phyloP scores from a whole-genome alignment of 2,888 invertebrate species.

The Gastrophysa polygoni region DNA sequence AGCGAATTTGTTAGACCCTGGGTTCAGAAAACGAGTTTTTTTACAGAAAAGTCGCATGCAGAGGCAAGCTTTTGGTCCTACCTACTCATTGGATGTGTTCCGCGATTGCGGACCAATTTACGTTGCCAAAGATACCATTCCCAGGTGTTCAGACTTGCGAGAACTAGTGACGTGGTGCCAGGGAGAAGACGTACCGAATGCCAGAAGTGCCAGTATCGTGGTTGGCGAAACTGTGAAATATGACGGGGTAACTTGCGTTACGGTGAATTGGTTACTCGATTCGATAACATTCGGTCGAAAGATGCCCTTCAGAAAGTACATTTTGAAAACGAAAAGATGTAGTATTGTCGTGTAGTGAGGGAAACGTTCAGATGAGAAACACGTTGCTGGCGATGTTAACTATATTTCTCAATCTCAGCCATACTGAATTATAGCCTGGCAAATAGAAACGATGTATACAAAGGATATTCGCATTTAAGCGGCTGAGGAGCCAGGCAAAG shows the following conservation, averaged over 20 bases:
- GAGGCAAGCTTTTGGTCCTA: slow-evolving; percentile 66
- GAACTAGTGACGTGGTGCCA: slow-evolving; percentile 66
- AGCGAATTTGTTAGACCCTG: too few relatives aligned
- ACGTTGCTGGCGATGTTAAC: too few relatives aligned
- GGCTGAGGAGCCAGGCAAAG: too few relatives aligned
- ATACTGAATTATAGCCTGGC: too few relatives aligned
- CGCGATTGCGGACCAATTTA: slow-evolving; percentile 64
- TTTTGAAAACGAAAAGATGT: slow-evolving; percentile 15
- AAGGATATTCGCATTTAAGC: too few relatives aligned
- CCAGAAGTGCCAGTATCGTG: slow-evolving; percentile 61
- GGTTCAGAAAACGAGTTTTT: too few relatives aligned
- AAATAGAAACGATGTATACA: too few relatives aligned
- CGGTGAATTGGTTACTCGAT: slow-evolving; percentile 69
- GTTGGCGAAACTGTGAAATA: slow-evolving; percentile 57
- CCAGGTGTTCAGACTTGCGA: slow-evolving; percentile 62
- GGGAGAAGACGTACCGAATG: slow-evolving; percentile 61
- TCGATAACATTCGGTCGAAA: slow-evolving; percentile 63
- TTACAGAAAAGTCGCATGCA: slow-evolving; percentile 66
- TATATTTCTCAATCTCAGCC: too few relatives aligned
- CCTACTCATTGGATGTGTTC: slow-evolving; percentile 67
- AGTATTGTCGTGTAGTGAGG: not conserved
- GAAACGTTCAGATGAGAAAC: too few relatives aligned
- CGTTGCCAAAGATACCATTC: slow-evolving; percentile 60
- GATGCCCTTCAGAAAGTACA: slow-evolving; percentile 56
- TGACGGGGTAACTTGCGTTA: slow-evolving; percentile 57